These are phyloP conservation scores for Caracal caracal DNA, from an alignment of 2,113 vertebrate genomes.

Conservation along the genomic window DNA sequence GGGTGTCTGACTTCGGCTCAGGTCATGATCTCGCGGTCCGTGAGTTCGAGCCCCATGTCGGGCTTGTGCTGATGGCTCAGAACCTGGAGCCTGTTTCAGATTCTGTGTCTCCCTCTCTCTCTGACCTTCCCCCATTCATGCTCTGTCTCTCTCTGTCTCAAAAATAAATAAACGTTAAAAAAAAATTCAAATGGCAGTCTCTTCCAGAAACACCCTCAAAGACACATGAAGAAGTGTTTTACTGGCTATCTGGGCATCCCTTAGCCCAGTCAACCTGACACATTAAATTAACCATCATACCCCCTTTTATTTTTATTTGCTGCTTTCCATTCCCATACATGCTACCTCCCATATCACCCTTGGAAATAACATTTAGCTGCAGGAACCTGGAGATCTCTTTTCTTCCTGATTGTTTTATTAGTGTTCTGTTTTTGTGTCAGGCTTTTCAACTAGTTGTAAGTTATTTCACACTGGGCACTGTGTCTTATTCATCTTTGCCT, in stretches of 20 bases:
- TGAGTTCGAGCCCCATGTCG: too few relatives aligned
- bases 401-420: neutral
- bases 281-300: neutral
- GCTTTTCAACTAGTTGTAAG: neutral
- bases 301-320: neutral
- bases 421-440: neutral
- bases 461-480: neutral
- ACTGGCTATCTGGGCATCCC: neutral
- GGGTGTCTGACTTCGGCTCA: too few relatives aligned
- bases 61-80: too few relatives aligned
- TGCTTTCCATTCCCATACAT: neutral
- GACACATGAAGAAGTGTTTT: neutral
- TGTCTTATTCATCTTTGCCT: neutral
- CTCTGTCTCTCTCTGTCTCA: too few relatives aligned
- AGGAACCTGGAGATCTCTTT: neutral
- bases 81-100: too few relatives aligned
- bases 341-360: neutral
- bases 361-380: neutral
- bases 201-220: neutral
- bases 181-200: neutral
- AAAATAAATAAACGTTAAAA: too few relatives aligned
- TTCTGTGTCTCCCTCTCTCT: too few relatives aligned
- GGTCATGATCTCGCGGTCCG: too few relatives aligned
- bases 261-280: neutral
- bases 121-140: too few relatives aligned